Percentiles rank a stretch among this genome's conserved stretches.
These are phyloP conservation scores for Ctena decussata DNA, from an alignment of 2,888 invertebrate genomes.

Conservation along the genomic window DNA sequence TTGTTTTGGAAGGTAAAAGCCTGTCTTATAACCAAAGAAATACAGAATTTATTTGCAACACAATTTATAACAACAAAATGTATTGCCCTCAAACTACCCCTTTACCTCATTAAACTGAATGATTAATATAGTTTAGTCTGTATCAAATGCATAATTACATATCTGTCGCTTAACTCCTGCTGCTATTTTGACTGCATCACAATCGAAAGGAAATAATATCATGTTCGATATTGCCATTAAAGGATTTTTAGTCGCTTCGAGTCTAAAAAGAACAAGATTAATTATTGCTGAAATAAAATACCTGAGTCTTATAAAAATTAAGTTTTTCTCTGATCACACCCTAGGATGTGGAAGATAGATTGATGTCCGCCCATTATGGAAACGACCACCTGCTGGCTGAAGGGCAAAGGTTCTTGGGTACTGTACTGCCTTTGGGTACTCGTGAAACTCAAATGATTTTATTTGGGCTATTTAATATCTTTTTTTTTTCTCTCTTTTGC, in stretches of 20 bases:
- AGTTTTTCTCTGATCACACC: not conserved
- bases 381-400: not conserved
- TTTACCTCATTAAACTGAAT: not conserved
- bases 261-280: conserved; percentile 4
- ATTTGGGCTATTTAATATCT: no score
- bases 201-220: not conserved
- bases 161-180: not conserved
- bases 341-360: not conserved
- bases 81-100: not conserved
- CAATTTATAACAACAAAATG: not conserved
- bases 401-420: not conserved
- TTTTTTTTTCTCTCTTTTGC: no score
- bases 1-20: no score
- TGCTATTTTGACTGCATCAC: not conserved
- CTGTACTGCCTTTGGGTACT: not conserved
- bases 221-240: not conserved
- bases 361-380: not conserved
- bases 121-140: not conserved
- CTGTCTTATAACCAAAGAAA: no score
- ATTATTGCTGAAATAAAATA: not conserved
- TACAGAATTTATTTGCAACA: no score
- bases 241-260: not conserved
- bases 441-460: no score
- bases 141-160: conserved; percentile 3
- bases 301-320: not conserved